phyloP scores from a whole-genome alignment of 2,797 vertebrate species.

The Cyclura pinguis region DNA sequence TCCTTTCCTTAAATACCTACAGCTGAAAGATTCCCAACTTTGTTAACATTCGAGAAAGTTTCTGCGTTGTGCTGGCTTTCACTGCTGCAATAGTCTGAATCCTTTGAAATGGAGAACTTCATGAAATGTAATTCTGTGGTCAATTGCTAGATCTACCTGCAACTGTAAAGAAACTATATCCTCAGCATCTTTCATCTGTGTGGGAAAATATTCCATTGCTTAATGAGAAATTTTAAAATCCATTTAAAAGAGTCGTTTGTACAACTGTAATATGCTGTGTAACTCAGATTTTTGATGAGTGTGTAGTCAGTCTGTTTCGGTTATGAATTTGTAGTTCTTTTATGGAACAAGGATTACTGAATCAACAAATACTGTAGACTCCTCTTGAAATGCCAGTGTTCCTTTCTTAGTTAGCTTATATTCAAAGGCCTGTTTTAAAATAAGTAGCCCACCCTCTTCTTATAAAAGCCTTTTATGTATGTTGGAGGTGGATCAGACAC shows the following conservation, averaged over 20 bases:
- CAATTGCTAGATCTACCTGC: neutral
- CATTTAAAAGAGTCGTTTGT: neutral
- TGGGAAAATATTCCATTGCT: constrained; percentile 5
- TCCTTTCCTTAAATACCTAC: neutral
- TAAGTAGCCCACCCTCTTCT: neutral
- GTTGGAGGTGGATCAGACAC: too few relatives aligned
- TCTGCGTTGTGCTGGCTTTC: neutral
- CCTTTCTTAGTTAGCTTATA: constrained; percentile 22
- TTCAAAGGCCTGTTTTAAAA: constrained; percentile 30
- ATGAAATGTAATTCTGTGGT: constrained; percentile 12
- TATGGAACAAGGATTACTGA: neutral
- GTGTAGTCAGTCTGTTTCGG: neutral
- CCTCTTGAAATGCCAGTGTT: neutral
- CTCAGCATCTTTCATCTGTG: constrained; percentile 4
- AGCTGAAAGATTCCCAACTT: neutral
- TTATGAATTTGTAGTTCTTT: neutral
- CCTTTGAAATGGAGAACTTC: constrained; percentile 25
- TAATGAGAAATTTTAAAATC: neutral
- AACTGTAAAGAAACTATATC: neutral
- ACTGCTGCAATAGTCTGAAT: neutral
- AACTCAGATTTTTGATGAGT: neutral
- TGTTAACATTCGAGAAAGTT: neutral
- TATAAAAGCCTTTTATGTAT: too few relatives aligned
- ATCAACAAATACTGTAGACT: neutral
- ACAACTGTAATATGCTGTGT: neutral